Conservation (phyloP, 2,888 invertebrate genomes). For the Hermodice carunculata region DNA sequence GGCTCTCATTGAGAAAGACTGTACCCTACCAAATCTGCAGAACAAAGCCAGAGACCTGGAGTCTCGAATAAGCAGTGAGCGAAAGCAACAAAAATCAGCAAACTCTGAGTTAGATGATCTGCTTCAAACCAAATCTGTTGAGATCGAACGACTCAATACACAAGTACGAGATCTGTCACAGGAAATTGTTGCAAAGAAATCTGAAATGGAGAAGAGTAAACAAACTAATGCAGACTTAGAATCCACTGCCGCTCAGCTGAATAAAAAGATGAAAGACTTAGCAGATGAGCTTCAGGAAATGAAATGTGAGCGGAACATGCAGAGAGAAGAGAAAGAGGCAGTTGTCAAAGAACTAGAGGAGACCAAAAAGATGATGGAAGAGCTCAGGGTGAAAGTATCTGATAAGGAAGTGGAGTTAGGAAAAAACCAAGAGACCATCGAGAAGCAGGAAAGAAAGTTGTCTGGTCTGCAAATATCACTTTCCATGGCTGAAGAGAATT, state of each 20-base stretch:
- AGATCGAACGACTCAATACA: slow-evolving; percentile 15
- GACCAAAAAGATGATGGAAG: too few species aligned
- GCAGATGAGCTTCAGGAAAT: background rate
- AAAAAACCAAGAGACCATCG: background rate
- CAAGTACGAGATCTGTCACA: background rate
- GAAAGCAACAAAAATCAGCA: slow-evolving; percentile 10
- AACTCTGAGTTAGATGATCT: slow-evolving; percentile 11
- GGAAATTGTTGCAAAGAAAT: background rate
- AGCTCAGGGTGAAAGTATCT: too few species aligned
- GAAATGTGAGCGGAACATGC: background rate
- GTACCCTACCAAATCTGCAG: background rate
- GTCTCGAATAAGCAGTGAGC: background rate
- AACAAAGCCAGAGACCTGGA: slow-evolving; percentile 13
- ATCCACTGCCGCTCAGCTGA: too few species aligned
- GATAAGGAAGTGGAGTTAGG: too few species aligned
- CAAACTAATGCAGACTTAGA: too few species aligned
- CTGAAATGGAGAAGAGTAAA: background rate
- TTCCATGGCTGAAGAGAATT: background rate
- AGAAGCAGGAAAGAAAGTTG: slow-evolving; percentile 6
- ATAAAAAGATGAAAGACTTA: background rate
- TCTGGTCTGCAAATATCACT: slow-evolving; percentile 15
- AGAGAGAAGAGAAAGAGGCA: background rate
- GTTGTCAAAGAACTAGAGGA: slow-evolving; percentile 1
- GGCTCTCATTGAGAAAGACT: slow-evolving; percentile 2
- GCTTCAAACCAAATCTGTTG: slow-evolving; percentile 12